A percentile compares a stretch with the other conserved stretches of the same genome.
phyloP scores from a whole-genome alignment of 1,140 invertebrate species.

The Zaprionus ghesquierei region DNA sequence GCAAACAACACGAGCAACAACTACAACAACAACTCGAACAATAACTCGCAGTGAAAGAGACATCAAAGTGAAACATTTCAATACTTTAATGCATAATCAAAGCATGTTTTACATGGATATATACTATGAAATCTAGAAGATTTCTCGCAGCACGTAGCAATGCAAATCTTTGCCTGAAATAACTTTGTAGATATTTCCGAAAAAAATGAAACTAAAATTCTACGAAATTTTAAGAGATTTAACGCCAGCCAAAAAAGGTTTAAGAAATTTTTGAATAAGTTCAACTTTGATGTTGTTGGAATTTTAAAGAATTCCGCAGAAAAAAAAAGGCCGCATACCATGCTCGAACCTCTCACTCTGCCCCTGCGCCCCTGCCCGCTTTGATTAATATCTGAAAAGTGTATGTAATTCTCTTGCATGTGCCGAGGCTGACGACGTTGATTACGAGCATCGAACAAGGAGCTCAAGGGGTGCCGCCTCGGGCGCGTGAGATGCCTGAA shows the following conservation, averaged over 20 bases:
- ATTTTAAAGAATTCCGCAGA: background rate
- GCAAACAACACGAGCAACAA: conserved; percentile 25
- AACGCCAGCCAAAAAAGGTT: background rate
- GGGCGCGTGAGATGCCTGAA: conserved; percentile 50
- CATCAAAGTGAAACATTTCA: conserved; percentile 44
- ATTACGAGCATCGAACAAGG: background rate
- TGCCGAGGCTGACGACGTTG: background rate
- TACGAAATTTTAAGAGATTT: background rate
- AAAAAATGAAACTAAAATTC: background rate
- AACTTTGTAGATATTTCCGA: background rate
- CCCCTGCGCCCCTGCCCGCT: background rate
- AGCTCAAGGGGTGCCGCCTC: conserved; percentile 22
- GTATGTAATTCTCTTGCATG: background rate
- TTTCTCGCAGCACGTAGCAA: too few species aligned
- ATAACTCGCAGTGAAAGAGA: conserved; percentile 3
- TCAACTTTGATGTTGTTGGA: background rate
- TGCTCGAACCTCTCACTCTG: background rate
- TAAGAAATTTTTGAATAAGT: background rate
- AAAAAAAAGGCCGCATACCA: background rate
- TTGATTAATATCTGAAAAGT: background rate
- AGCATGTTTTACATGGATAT: conserved; percentile 1
- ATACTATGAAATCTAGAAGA: background rate
- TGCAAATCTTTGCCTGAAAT: background rate
- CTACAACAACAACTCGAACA: conserved; percentile 10
- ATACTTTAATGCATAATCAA: conserved; percentile 38